phyloP scores from a whole-genome alignment of 2,888 invertebrate genomes.

The Mantis religiosa region DNA sequence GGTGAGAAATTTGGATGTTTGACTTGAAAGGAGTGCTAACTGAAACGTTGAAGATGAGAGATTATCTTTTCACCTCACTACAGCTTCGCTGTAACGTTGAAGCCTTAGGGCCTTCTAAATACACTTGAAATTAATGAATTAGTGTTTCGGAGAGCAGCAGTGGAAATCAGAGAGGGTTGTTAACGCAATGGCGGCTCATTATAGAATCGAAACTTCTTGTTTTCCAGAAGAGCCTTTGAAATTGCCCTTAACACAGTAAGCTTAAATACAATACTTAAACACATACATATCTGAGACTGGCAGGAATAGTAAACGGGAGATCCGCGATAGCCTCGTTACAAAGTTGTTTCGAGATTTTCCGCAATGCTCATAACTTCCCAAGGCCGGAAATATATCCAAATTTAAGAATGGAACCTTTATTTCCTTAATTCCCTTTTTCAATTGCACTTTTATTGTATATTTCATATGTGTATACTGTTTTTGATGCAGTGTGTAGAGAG shows the following conservation, averaged over 20 bases:
- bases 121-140: neutral
- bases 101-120: neutral
- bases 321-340: no score
- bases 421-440: no score
- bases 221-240: neutral
- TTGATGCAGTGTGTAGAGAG: no score
- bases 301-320: no score
- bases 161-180: neutral
- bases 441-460: no score
- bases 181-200: neutral
- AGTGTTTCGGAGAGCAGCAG: neutral
- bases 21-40: neutral
- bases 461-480: no score
- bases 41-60: neutral
- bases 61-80: neutral
- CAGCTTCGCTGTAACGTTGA: neutral
- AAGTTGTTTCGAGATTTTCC: no score
- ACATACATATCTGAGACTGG: neutral
- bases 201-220: neutral
- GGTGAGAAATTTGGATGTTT: neutral
- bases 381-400: no score
- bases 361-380: no score
- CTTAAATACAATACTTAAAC: neutral
- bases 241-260: neutral
- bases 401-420: no score